These are phyloP conservation scores for Varroa destructor DNA, from an alignment of 1,140 invertebrate species.

Conservation along the genomic window DNA sequence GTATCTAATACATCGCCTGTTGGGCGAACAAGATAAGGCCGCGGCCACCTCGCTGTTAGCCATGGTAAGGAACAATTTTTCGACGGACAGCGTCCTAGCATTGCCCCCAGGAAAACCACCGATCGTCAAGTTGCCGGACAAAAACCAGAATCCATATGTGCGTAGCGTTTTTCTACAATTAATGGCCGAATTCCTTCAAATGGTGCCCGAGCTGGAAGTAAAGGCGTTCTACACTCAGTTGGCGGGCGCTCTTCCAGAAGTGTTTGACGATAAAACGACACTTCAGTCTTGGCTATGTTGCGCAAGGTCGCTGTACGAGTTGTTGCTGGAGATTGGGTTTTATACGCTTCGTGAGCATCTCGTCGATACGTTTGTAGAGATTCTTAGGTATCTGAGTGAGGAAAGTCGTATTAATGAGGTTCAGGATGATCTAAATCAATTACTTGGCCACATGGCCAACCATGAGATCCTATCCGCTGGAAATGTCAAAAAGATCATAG, in stretches of 20 bases:
- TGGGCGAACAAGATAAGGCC: neutral
- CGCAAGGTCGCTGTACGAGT: neutral
- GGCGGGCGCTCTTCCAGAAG: neutral
- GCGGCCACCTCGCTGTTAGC: neutral
- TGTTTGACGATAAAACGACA: neutral
- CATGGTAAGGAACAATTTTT: neutral
- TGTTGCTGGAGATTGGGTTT: too few relatives aligned
- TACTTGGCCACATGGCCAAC: neutral
- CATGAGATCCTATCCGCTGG: neutral
- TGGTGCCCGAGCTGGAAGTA: neutral
- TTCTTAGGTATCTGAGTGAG: slow-evolving; percentile 1
- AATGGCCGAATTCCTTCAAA: neutral
- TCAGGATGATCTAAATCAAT: neutral
- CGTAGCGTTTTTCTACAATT: neutral
- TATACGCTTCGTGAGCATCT: neutral
- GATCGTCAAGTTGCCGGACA: neutral
- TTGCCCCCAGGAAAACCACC: neutral
- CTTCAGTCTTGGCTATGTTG: neutral
- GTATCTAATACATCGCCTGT: neutral
- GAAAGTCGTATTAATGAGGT: neutral
- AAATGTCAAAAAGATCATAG: neutral
- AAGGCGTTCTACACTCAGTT: neutral
- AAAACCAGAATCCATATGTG: neutral
- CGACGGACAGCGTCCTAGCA: neutral
- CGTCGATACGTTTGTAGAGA: neutral